Conservation (phyloP, 2,888 invertebrate species). For the Melanotus villosus region DNA sequence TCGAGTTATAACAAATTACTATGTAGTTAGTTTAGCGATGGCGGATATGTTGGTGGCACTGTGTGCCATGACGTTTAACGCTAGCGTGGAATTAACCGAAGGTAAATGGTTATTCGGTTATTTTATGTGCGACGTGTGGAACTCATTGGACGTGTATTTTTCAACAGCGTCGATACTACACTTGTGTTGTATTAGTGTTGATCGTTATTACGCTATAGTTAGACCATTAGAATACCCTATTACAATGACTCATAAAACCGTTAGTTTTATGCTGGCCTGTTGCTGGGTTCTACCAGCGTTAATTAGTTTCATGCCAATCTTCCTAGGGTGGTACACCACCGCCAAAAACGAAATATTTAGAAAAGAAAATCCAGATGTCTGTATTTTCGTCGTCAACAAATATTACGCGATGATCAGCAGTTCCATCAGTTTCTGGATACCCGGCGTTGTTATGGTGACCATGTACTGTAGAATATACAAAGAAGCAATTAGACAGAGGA, state of each 20-base stretch:
- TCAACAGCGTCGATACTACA: slow-evolving; percentile 93
- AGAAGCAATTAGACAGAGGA: slow-evolving; percentile 86
- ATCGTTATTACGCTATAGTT: slow-evolving; percentile 92
- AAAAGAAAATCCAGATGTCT: slow-evolving; percentile 79
- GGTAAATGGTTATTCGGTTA: slow-evolving; percentile 92
- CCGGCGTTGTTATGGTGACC: slow-evolving; percentile 91
- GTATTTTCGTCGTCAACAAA: slow-evolving; percentile 88
- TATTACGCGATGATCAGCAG: slow-evolving; percentile 91
- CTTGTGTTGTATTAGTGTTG: slow-evolving; percentile 94
- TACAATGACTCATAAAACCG: slow-evolving; percentile 89
- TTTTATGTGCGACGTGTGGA: slow-evolving; percentile 95
- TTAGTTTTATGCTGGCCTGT: slow-evolving; percentile 85
- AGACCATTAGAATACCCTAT: slow-evolving; percentile 93
- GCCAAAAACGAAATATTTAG: slow-evolving; percentile 72
- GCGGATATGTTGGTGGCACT: slow-evolving; percentile 94
- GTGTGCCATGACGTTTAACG: slow-evolving; percentile 94
- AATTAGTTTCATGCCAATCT: slow-evolving; percentile 95
- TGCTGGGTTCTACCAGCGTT: slow-evolving; percentile 94
- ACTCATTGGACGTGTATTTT: slow-evolving; percentile 94
- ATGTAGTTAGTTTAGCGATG: slow-evolving; percentile 94
- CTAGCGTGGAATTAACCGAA: slow-evolving; percentile 84
- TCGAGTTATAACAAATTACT: slow-evolving; percentile 93
- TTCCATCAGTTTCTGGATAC: slow-evolving; percentile 94
- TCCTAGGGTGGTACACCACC: slow-evolving; percentile 87
- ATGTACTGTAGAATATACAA: slow-evolving; percentile 91